Evolutionary conservation across 1,140 invertebrate genomes (phyloP), one percentile per base, ranked within the genome.

Genomic region (Notospermus geniculatus): DNA sequence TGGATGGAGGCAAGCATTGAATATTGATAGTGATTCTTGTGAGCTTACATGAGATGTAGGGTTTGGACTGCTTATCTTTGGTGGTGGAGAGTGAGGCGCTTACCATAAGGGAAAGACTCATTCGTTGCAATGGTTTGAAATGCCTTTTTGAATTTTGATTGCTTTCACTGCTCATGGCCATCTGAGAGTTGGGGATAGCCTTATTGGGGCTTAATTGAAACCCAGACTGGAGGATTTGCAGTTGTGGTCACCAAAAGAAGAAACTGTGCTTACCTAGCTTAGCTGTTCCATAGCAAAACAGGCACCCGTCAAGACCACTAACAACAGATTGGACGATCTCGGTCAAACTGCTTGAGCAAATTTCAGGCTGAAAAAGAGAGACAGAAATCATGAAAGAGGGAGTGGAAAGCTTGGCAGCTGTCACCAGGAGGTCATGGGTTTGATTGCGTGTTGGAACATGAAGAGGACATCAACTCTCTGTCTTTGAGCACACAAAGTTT

Each of bases 301-400:
- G 86, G 80, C 92, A 95, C 45, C 92, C 93, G 79, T 97, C 93
- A 22, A 89, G 91, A 17, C 93, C 94, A 74, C 92, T 92, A 71
- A 97, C 90, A 61, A 96, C 93, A 30, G 93, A 91, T 73, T 94
- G 91, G 67, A 96, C 91, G 60, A 95, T 91, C 75, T 97, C 94
- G 28, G 91, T 91, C 54, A 97, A 83, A 19, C 92, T 91, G 70
- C 90, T 90, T 45, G 91, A 89, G 77, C 91, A 93, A 50, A 96
- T 86, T 80, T 95, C 93, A 65, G 88, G 88, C 92, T 95, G 87
- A 2, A 88, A 88, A 75, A 80, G 53, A 71, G 75, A 43, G n/a
- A n/a, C n/a, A n/a, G n/a, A n/a, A n/a, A n/a, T n/a, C n/a, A 22
- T 27, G 54, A 57, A 29, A 63, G 54, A 57, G 22, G 43, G 59